Evolutionary conservation across 2,113 vertebrate genomes (phyloP), one percentile per base, ranked within the genome.

Genomic region (Osmerus mordax): DNA sequence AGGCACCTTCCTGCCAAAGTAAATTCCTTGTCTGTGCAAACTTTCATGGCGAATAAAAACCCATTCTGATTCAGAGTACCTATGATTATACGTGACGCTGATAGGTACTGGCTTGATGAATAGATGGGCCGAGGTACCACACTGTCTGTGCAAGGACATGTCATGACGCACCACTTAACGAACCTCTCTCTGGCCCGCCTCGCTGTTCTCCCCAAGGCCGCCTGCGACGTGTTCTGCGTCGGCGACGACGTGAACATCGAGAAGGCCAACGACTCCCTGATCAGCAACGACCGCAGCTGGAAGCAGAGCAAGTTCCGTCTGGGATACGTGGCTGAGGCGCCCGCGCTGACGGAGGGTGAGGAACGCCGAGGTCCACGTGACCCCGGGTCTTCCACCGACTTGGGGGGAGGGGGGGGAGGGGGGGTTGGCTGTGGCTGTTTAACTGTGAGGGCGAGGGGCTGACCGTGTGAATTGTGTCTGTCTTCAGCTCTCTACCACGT

Each of bases 211-310:
- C 1, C 83, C 60, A 86, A 99, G 97, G 96, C 96, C 78, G 97
- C 97, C 3, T 99, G 97, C 1, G 97, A 99, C 0, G 97, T 99
- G 70, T 99, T 99, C 92, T 99, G 97, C 0, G 96, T 99, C 41
- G 97, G 97, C 0, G 97, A 98, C 0, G 97, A 99, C 0, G 96
- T 99, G 74, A 99, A 97, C 91, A 98, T 99, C 0, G 97, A 99
- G 89, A 99, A 98, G 78, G 97, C 97, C 0, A 96, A 99, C 79
- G 92, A 98, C 86, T 97, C 96, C 5, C 86, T 99, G 82, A 98
- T 98, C 89, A 98, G 95, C 89, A 99, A 98, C 0, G 96, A 98
- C 89, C 95, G 96, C 72, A 98, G 96, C 92, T 99, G 97, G 97
- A 98, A 98, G 84, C 96, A 97, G 83, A 96, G 92, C 93, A 99